Conservation (phyloP, 2,888 invertebrate genomes). For the Drosophila ezoana region DNA sequence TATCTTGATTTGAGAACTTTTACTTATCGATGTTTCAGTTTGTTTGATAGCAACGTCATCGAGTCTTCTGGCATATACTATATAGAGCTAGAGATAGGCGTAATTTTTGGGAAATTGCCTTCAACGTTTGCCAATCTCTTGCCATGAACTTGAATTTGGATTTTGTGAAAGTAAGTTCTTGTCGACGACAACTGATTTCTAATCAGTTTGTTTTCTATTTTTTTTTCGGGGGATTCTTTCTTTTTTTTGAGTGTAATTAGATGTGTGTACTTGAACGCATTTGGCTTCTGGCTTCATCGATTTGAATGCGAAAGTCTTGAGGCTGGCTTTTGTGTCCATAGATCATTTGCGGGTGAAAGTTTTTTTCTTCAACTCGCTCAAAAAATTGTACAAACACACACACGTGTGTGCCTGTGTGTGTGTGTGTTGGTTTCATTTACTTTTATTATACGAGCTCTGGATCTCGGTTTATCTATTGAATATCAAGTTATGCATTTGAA, state of each 20-base stretch:
- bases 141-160: slow-evolving; percentile 73
- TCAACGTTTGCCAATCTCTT: slow-evolving; percentile 35
- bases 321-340: slow-evolving; percentile 54
- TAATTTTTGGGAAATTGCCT: slow-evolving; percentile 5
- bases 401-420: slow-evolving; percentile 1
- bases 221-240: background rate
- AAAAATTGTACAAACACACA: slow-evolving; percentile 30
- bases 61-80: slow-evolving; percentile 9
- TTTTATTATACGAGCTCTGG: slow-evolving; percentile 61
- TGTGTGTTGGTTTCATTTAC: slow-evolving; percentile 69
- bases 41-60: slow-evolving; percentile 44
- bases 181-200: slow-evolving; percentile 67
- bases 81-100: slow-evolving; percentile 3
- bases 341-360: slow-evolving; percentile 78
- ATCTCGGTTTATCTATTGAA: slow-evolving; percentile 75
- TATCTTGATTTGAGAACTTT: slow-evolving; percentile 21
- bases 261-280: slow-evolving; percentile 54
- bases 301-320: slow-evolving; percentile 49
- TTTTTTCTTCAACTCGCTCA: slow-evolving; percentile 58
- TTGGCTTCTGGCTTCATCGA: slow-evolving; percentile 37
- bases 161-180: slow-evolving; percentile 60
- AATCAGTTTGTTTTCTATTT: slow-evolving; percentile 52
- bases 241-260: slow-evolving; percentile 56
- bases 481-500: slow-evolving; percentile 80
- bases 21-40: slow-evolving; percentile 31